Base-by-base conservation (phyloP, 2,888 invertebrate species). In the Leptogaster cylindrica region DNA sequence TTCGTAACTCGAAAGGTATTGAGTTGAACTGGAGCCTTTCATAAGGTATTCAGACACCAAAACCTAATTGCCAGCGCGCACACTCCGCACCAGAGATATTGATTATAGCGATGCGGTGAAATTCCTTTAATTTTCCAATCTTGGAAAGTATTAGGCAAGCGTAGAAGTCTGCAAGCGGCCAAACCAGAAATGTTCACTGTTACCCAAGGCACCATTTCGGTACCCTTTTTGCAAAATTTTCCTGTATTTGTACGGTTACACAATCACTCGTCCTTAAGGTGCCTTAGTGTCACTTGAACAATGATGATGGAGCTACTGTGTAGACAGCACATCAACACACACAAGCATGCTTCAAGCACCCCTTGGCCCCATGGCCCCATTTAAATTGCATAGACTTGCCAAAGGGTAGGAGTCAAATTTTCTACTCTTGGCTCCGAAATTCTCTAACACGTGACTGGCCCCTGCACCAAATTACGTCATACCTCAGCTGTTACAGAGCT, bases 381-480 rank as follows among this genome's bases (percentile, higher is more conserved):
- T 61, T 41, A 61, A 18, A 44, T 27, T 61, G 61, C 61, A 61
- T 48, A 33, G 46, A 46, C 46, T 33, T 28, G 33, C 48, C 31
- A 33, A 64, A 48, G 64, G 33, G 48, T 64, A 23, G 64, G 33
- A 31, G 33, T 20, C 18, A 41, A 64, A 31, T 33, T 48, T 48
- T 48, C 48, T 23, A 16, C 61, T 61, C 44, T 16, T 44, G 61
- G 61, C 61, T 61, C 52, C 52, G 51, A 52, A 46, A 44, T 41
- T 48, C 61, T n/a, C 52, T 39, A 71, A 70, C 72, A 72, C 72
- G 72, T 73, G 73, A 72, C 72, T 65, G 39, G 70, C 75, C 76
- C 76, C 76, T 75, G 71, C 70, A 72, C 64, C 65, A 70, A 73
- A 74, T 79, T 79, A 78, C 79, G 80, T 79, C 79, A 79, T 77